Conservation (phyloP, 2,888 invertebrate genomes). For the Aspidiotus rigidus region DNA sequence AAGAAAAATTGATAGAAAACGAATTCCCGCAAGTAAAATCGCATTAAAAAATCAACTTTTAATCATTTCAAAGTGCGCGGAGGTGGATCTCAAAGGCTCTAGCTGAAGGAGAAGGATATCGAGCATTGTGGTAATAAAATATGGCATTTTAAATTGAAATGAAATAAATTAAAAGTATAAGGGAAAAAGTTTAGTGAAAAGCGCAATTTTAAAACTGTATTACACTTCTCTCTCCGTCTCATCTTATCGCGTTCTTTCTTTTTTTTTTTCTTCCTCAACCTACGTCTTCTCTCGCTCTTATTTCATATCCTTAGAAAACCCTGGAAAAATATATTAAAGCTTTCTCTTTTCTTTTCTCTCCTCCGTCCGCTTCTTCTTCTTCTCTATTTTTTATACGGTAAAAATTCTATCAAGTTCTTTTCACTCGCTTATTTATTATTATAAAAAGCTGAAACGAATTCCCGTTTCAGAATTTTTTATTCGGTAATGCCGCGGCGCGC, state of each 20-base stretch:
- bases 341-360: conserved; percentile 6
- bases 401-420: conserved; percentile 33
- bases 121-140: conserved; percentile 23
- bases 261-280: neutral
- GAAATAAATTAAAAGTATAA: conserved; percentile 25
- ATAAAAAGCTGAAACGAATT: conserved; percentile 37
- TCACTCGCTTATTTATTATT: conserved; percentile 31
- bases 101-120: neutral
- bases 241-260: neutral
- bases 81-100: too few species aligned
- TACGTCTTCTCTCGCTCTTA: neutral
- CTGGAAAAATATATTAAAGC: conserved; percentile 31
- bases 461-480: conserved; percentile 35
- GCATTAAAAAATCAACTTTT: conserved; percentile 7
- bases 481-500: conserved; percentile 29
- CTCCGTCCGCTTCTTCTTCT: too few species aligned
- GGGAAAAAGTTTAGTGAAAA: conserved; percentile 26
- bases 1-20: neutral
- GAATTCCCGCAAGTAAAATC: neutral
- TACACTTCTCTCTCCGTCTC: neutral
- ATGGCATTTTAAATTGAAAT: conserved; percentile 28
- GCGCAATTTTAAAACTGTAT: conserved; percentile 30
- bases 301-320: conserved; percentile 23
- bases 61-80: neutral
- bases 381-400: conserved; percentile 12